These are phyloP conservation scores for Pelodytes ibericus DNA, from an alignment of 2,797 vertebrate species.

Conservation along the genomic window DNA sequence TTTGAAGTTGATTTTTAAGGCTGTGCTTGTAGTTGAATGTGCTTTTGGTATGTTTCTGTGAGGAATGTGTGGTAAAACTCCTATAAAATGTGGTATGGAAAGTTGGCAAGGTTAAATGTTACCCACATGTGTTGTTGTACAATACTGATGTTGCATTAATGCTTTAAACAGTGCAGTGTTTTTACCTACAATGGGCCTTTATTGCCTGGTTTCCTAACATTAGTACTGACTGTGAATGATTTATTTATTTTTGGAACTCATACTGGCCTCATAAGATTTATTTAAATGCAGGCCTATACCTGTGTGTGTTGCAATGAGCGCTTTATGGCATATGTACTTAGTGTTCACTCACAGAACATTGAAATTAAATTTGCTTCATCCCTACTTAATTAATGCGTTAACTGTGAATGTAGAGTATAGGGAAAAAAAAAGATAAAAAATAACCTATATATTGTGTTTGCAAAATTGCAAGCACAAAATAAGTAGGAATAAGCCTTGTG, in stretches of 20 bases:
- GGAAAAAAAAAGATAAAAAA: too few species aligned
- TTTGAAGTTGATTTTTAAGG: too few species aligned
- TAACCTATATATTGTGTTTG: too few species aligned
- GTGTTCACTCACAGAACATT: too few species aligned
- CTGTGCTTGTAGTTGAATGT: too few species aligned
- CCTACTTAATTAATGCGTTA: too few species aligned
- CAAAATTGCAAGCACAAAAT: too few species aligned
- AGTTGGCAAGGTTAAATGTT: conserved; percentile 4
- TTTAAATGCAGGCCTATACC: not conserved
- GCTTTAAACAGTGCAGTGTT: not conserved
- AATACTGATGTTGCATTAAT: not conserved
- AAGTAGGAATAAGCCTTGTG: too few species aligned
- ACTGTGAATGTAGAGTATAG: too few species aligned
- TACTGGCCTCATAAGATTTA: not conserved
- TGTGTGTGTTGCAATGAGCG: not conserved
- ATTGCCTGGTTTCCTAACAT: not conserved
- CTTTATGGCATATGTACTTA: too few species aligned
- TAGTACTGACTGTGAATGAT: not conserved
- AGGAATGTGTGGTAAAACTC: not conserved
- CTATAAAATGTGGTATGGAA: not conserved
- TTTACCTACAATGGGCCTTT: conserved; percentile 13
- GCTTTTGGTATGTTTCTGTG: too few species aligned
- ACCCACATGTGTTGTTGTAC: not conserved
- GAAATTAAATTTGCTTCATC: too few species aligned
- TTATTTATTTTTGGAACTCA: not conserved